Evolutionary conservation across 2,797 vertebrate genomes (phyloP), one percentile per base, ranked within the genome.

Genomic region (Microtus obscurus): DNA sequence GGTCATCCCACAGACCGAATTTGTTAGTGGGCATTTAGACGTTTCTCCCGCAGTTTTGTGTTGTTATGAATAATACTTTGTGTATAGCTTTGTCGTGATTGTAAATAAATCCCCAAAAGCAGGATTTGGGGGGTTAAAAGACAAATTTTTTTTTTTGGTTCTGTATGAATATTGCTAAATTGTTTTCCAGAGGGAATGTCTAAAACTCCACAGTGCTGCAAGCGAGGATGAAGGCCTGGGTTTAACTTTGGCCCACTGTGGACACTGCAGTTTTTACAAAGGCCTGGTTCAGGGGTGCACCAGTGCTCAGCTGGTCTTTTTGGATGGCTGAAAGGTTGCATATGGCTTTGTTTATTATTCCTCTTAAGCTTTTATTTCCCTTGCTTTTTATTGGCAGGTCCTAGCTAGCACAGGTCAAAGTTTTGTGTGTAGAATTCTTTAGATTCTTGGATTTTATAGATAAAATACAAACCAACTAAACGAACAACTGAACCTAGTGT

Each of bases 71-170:
- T 91, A 80, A 92, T 83, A 89, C 85, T 95, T 92, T 87, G 85
- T 78, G 45, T 96, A 80, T 0, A 40, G 51, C 37, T 91, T 94
- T 17, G 23, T 91, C n/a, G 14, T 90, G 96, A 87, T 53, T 88
- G 23, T 73, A 56, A 31, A 34, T 87, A 40, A 95, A 87, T 95
- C 95, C 67, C 78, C 76, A 89, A 88, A 95, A 97, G 92, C 81
- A 96, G 59, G n/a, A 83, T 97, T 96, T 95, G 80, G 83, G 45
- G 29, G 69, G 90, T 85, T 89, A 96, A 95, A 96, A 91, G 81
- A 76, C 53, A 89, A 21, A 13, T 1, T 37, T 65, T 73, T 73
- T 82, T 67, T 82, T 67, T 76, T 25, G 45, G 31, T 61, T 94
- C 69, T 81, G 2, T 0, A 16, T 89, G 43, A n/a, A 31, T 79